Percentiles rank a stretch among this genome's conserved stretches.
Conservation (phyloP, 2,113 vertebrate genomes). For the Onychostoma macrolepis region DNA sequence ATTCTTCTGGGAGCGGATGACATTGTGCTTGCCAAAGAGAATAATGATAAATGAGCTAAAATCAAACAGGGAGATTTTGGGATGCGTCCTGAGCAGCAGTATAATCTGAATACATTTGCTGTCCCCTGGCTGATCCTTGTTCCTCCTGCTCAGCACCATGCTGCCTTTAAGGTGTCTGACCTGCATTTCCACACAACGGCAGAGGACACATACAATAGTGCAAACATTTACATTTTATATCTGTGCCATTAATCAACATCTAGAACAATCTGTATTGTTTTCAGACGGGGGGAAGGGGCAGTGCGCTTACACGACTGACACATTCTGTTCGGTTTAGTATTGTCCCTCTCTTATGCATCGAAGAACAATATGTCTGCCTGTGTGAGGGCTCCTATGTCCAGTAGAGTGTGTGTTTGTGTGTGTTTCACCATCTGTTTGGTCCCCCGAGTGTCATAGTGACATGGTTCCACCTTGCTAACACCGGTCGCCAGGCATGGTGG, state of each 20-base stretch:
- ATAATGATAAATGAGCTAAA: conserved; percentile 84
- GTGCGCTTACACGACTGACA: conserved; percentile 17
- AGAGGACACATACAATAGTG: conserved; percentile 38
- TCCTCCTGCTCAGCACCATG: conserved; percentile 48
- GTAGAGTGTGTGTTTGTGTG: conserved; percentile 74
- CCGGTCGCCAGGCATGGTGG: conserved; percentile 55
- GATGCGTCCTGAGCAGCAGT: conserved; percentile 73
- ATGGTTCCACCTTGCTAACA: conserved; percentile 65
- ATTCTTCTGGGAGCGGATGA: conserved; percentile 83
- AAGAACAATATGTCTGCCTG: conserved; percentile 88
- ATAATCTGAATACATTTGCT: conserved; percentile 73
- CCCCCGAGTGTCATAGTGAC: conserved; percentile 78
- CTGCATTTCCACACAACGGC: conserved; percentile 52
- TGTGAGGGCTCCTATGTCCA: conserved; percentile 84
- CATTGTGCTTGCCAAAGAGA: conserved; percentile 84
- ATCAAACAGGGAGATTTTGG: conserved; percentile 78
- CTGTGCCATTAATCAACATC: conserved; percentile 48
- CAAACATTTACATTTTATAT: conserved; percentile 52
- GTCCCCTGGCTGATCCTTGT: conserved; percentile 54
- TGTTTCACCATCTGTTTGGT: conserved; percentile 84
- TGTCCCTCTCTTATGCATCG: conserved; percentile 65
- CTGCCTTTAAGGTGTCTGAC: conserved; percentile 50
- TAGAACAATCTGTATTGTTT: conserved; percentile 49
- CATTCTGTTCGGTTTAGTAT: conserved; percentile 21
- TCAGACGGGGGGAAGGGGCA: neutral